Percentiles rank a stretch among this genome's conserved stretches.
phyloP scores from a whole-genome alignment of 1,140 invertebrate genomes.

The Paracyclopina nana region DNA sequence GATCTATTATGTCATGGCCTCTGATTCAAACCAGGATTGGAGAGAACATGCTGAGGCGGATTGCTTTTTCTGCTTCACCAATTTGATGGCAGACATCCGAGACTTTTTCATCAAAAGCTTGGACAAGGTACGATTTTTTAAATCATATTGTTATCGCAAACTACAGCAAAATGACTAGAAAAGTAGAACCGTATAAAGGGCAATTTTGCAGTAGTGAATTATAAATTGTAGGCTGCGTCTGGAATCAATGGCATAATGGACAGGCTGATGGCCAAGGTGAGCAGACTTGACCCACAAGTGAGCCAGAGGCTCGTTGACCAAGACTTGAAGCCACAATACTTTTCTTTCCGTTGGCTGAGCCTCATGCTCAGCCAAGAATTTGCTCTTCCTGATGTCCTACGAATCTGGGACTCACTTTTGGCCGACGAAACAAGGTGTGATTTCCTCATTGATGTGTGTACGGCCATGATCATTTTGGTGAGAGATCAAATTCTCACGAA shows the following conservation, averaged over 20 bases:
- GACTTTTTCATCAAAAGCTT: conserved; percentile 93
- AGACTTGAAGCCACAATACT: conserved; percentile 82
- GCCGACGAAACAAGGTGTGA: conserved; percentile 67
- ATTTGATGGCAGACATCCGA: conserved; percentile 85
- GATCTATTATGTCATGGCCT: conserved; percentile 91
- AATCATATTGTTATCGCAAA: too few relatives aligned
- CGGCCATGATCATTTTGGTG: conserved; percentile 79
- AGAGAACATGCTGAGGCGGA: conserved; percentile 86
- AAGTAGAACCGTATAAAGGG: too few relatives aligned
- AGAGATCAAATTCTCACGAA: conserved; percentile 54
- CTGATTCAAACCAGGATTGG: conserved; percentile 57
- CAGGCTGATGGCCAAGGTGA: conserved; percentile 47
- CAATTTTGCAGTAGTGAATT: too few relatives aligned
- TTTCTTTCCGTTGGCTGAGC: conserved; percentile 90
- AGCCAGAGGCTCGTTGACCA: conserved; percentile 52
- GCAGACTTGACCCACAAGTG: conserved; percentile 50
- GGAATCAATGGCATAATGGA: conserved; percentile 38
- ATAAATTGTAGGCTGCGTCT: conserved; percentile 57
- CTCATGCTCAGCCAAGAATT: conserved; percentile 94
- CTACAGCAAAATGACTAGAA: too few relatives aligned
- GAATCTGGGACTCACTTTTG: conserved; percentile 89
- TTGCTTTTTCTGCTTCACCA: conserved; percentile 93
- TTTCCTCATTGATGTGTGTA: conserved; percentile 76
- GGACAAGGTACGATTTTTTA: too few relatives aligned
- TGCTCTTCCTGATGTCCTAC: conserved; percentile 76